These are phyloP conservation scores for Ectropis grisescens DNA, from an alignment of 1,140 invertebrate species.

Conservation along the genomic window DNA sequence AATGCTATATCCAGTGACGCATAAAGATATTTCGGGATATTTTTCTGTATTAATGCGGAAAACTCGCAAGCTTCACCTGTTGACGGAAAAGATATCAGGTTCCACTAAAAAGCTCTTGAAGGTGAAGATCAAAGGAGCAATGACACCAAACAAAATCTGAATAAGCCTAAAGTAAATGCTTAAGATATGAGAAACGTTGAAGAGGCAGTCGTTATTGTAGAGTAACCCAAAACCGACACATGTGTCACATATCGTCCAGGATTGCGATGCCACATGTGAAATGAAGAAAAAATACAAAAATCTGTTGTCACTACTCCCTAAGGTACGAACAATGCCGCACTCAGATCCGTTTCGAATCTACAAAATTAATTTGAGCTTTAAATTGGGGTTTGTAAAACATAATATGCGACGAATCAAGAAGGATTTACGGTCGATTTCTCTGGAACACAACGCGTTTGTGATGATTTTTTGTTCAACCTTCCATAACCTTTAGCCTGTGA, in stretches of 20 bases:
- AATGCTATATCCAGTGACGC: conserved; percentile 13
- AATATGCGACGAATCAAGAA: conserved; percentile 12
- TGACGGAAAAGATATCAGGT: conserved; percentile 26
- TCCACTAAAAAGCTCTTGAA: conserved; percentile 32
- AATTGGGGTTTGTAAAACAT: conserved; percentile 11
- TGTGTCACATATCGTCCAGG: conserved; percentile 65
- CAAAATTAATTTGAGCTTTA: conserved; percentile 28
- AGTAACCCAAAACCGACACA: conserved; percentile 65
- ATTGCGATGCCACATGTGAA: conserved; percentile 68
- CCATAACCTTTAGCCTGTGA: conserved; percentile 66
- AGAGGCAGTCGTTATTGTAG: conserved; percentile 58
- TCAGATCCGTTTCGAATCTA: conserved; percentile 17
- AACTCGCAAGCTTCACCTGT: conserved; percentile 33
- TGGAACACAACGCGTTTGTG: conserved; percentile 41
- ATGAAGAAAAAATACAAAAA: conserved; percentile 60
- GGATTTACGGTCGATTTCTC: conserved; percentile 40
- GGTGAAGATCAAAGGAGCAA: conserved; percentile 50
- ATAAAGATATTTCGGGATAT: conserved; percentile 8
- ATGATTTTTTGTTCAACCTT: conserved; percentile 63
- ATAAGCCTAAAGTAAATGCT: conserved; percentile 39
- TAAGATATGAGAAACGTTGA: conserved; percentile 53
- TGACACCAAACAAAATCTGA: conserved; percentile 39
- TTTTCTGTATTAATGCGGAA: too few species aligned
- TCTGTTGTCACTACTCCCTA: conserved; percentile 62
- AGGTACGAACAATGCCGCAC: conserved; percentile 57